phyloP scores from a whole-genome alignment of 2,888 invertebrate genomes.

The Apamea sordens region DNA sequence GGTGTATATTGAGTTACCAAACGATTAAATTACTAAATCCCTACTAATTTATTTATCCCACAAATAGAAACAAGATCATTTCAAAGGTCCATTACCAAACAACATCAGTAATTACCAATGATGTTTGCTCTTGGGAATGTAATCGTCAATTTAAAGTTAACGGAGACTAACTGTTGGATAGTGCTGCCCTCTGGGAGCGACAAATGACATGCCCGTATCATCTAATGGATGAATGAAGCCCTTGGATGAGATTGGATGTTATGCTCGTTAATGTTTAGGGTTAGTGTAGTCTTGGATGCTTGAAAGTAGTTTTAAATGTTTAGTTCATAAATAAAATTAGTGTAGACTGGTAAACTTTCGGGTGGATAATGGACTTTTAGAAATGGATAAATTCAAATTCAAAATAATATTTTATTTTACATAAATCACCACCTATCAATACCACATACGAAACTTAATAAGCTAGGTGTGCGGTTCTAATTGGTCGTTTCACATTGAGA shows the following conservation, averaged over 20 bases:
- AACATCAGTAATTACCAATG: conserved; percentile 77
- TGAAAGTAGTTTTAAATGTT: conserved; percentile 8
- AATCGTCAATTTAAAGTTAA: conserved; percentile 82
- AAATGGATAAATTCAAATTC: background rate
- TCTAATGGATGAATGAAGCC: conserved; percentile 58
- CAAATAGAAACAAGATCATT: conserved; percentile 55
- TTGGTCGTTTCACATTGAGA: too few relatives aligned
- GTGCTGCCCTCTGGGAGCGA: conserved; percentile 67
- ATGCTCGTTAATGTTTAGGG: conserved; percentile 31
- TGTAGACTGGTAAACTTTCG: background rate
- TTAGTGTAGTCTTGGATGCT: conserved; percentile 7
- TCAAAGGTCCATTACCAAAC: conserved; percentile 71
- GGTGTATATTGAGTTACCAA: background rate
- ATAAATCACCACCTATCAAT: too few relatives aligned
- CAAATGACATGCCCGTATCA: conserved; percentile 65
- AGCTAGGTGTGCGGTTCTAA: background rate
- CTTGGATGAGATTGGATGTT: conserved; percentile 57
- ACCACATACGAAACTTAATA: background rate
- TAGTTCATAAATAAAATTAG: background rate
- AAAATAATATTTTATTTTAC: background rate
- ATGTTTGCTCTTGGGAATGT: conserved; percentile 76
- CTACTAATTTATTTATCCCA: background rate
- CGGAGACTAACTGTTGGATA: conserved; percentile 78
- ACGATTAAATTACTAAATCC: background rate
- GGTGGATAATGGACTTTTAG: background rate